Conservation (phyloP, 2,888 invertebrate species). For the Nomada ferruginata region DNA sequence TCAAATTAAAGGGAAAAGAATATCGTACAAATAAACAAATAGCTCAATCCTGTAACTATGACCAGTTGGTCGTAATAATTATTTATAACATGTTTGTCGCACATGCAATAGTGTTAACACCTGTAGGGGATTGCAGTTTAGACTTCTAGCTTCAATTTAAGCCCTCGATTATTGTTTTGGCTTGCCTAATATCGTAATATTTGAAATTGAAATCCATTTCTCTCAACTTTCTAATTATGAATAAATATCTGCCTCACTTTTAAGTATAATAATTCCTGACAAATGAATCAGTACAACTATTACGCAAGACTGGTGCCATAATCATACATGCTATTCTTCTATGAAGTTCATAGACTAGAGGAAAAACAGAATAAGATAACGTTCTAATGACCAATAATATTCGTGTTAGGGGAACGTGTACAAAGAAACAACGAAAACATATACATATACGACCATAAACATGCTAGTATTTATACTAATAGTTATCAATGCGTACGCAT, state of each 20-base stretch:
- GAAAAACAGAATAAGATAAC: conserved; percentile 11
- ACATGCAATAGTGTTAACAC: too few relatives aligned
- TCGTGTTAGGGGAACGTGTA: background rate
- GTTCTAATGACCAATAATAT: background rate
- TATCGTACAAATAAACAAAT: too few relatives aligned
- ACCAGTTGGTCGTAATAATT: too few relatives aligned
- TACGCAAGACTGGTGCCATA: background rate
- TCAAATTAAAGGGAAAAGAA: too few relatives aligned
- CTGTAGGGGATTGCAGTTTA: too few relatives aligned
- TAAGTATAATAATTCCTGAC: background rate
- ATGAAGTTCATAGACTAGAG: background rate
- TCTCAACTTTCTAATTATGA: background rate
- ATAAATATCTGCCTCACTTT: background rate
- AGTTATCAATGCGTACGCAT: background rate
- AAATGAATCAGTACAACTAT: background rate
- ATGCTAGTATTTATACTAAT: background rate
- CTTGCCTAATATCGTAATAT: background rate
- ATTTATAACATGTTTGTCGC: too few relatives aligned
- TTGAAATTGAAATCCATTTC: background rate
- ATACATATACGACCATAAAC: background rate
- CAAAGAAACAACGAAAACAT: background rate
- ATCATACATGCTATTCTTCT: background rate
- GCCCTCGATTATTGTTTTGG: too few relatives aligned
- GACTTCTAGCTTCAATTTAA: too few relatives aligned
- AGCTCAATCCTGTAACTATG: too few relatives aligned